Base-by-base conservation (phyloP, 2,888 invertebrate genomes). In the Drosophila trichaetosa region DNA sequence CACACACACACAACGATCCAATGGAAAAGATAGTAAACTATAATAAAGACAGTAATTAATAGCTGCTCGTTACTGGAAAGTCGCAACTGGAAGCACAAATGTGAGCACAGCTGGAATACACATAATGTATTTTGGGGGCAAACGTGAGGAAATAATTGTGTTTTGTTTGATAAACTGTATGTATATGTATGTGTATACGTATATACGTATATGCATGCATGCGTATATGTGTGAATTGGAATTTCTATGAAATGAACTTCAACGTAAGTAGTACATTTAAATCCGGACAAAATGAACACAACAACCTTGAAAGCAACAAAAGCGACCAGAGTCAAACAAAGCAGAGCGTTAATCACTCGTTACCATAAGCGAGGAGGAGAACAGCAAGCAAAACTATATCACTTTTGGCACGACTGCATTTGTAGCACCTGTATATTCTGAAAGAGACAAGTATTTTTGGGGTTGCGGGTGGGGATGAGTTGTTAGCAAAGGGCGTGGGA, bases 291-390 rank as follows among this genome's bases (percentile, higher is more conserved):
- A 79, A 70, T 60, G 62, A 71, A 77, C 78, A 86, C 46, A 85
- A 76, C 79, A 87, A 90, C 86, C 86, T 87, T 87, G 90, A 87
- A 85, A 72, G 65, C 61, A 75, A 89, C 69, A 82, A 83, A 76
- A 78, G 69, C 71, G 48, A 57, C 69, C 59, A 70, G 65, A 29
- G 54, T 67, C 63, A 56, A 72, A 68, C 69, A 78, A 64, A 70
- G 54, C 72, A 42, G 52, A 82, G 65, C 66, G 73, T 57, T 74
- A 79, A 79, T 82, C 71, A 63, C 68, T 46, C 49, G 29, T 31
- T 69, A 66, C 70, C 60, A 67, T 65, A 72, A 73, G 69, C 63
- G 67, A 59, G 68, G 58, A 63, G 54, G 65, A 59, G 68, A 57
- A 63, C 52, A 69, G 68, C 67, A 62, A 64, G 48, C 54, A 66